These are phyloP conservation scores for Copsychus sechellarum DNA, from an alignment of 2,113 vertebrate species.

Conservation along the genomic window DNA sequence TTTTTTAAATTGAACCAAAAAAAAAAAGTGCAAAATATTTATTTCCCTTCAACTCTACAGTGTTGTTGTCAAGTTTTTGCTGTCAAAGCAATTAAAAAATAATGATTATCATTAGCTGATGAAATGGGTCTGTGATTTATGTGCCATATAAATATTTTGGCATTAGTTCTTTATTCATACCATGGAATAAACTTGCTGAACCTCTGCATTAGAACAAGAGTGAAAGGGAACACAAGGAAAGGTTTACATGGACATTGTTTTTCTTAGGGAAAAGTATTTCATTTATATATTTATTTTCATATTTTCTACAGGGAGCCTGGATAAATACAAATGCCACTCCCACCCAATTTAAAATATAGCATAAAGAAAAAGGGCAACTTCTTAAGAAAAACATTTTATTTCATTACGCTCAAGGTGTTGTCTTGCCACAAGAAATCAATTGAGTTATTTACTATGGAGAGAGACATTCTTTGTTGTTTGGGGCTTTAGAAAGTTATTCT, in stretches of 20 bases:
- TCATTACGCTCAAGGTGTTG: not conserved
- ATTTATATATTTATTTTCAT: not conserved
- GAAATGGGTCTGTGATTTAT: not conserved
- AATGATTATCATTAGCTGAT: not conserved
- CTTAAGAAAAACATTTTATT: not conserved
- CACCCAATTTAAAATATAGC: not conserved
- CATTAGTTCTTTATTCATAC: not conserved
- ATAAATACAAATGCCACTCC: not conserved
- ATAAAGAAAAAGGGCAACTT: not conserved
- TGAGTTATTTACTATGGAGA: not conserved
- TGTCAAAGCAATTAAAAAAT: not conserved
- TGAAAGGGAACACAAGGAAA: not conserved
- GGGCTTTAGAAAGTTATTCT: not conserved
- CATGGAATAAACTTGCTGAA: not conserved
- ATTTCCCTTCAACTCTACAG: not conserved
- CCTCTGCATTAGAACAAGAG: not conserved
- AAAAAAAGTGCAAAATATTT: not conserved
- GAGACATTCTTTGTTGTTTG: not conserved
- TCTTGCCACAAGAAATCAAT: not conserved
- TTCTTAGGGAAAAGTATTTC: not conserved
- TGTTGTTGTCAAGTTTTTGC: not conserved
- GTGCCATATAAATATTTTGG: conserved; percentile 4
- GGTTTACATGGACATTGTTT: not conserved
- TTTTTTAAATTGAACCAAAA: not conserved
- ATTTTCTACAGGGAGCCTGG: not conserved